phyloP scores from a whole-genome alignment of 2,797 vertebrate species.

The Sebastiscus albofasciatus region DNA sequence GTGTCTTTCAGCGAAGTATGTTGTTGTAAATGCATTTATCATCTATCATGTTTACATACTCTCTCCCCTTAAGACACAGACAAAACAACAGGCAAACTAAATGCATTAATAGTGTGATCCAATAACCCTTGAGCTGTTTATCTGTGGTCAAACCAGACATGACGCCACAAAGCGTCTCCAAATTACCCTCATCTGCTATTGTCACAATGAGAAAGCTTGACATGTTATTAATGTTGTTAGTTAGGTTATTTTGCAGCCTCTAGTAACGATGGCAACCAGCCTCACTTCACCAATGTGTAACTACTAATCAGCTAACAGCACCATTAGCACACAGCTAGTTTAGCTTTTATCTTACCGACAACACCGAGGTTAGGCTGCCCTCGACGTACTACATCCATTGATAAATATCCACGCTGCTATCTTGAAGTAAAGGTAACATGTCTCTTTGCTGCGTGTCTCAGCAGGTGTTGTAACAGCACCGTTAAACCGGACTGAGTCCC shows the following conservation, averaged over 20 bases:
- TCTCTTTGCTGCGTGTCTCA: not conserved
- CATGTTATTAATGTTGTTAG: too few relatives aligned
- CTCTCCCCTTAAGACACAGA: not conserved
- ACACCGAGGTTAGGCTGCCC: conserved; percentile 17
- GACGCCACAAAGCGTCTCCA: not conserved
- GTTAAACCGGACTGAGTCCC: not conserved
- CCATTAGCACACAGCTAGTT: conserved; percentile 31
- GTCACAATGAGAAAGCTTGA: not conserved
- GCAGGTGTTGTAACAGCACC: not conserved
- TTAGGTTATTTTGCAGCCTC: not conserved
- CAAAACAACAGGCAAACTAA: not conserved
- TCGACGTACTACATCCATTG: not conserved
- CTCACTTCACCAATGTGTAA: not conserved
- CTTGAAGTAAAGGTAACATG: accelerated
- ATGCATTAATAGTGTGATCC: not conserved
- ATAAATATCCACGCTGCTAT: not conserved
- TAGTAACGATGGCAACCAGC: too few relatives aligned
- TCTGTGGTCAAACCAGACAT: not conserved
- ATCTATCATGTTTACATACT: not conserved
- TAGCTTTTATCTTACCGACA: conserved; percentile 58
- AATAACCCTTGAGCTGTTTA: conserved; percentile 2
- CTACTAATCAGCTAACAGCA: not conserved
- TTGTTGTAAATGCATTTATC: too few relatives aligned
- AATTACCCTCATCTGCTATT: not conserved
- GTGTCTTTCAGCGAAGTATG: not conserved